These are phyloP conservation scores for Lissocephala sabroskyi DNA, from an alignment of 2,888 invertebrate species.

Conservation along the genomic window DNA sequence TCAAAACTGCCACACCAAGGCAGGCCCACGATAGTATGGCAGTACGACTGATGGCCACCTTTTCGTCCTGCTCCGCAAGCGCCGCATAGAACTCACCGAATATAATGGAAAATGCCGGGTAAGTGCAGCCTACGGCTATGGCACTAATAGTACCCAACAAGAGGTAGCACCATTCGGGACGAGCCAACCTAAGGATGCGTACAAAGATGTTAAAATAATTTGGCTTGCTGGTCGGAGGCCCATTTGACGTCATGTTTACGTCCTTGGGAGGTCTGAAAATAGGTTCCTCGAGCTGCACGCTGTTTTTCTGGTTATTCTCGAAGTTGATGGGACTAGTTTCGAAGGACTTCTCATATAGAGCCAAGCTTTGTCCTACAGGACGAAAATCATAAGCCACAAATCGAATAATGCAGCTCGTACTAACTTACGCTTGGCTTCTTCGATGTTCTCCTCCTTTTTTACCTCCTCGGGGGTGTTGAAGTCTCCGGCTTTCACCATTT, in stretches of 20 bases:
- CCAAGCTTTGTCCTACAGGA: conserved; percentile 59
- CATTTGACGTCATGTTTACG: conserved; percentile 20
- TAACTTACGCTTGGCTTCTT: conserved; percentile 55
- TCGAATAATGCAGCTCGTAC: neutral
- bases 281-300: conserved; percentile 57
- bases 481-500: conserved; percentile 75
- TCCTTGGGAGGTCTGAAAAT: conserved; percentile 37
- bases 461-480: conserved; percentile 52
- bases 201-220: conserved; percentile 67
- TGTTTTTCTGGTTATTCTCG: conserved; percentile 68
- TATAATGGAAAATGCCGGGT: conserved; percentile 83
- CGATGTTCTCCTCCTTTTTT: conserved; percentile 43
- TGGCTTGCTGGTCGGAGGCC: conserved; percentile 56
- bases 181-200: conserved; percentile 78
- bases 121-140: conserved; percentile 79
- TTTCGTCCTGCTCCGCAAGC: conserved; percentile 76
- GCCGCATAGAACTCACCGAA: conserved; percentile 86
- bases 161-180: conserved; percentile 80
- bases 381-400: neutral
- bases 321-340: conserved; percentile 68
- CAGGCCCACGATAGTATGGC: conserved; percentile 78
- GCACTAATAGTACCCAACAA: conserved; percentile 78
- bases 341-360: conserved; percentile 69
- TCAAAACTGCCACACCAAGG: conserved; percentile 77
- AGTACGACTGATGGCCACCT: conserved; percentile 75